These are phyloP conservation scores for Temnothorax curvispinosus DNA, from an alignment of 1,140 invertebrate species.

Conservation along the genomic window DNA sequence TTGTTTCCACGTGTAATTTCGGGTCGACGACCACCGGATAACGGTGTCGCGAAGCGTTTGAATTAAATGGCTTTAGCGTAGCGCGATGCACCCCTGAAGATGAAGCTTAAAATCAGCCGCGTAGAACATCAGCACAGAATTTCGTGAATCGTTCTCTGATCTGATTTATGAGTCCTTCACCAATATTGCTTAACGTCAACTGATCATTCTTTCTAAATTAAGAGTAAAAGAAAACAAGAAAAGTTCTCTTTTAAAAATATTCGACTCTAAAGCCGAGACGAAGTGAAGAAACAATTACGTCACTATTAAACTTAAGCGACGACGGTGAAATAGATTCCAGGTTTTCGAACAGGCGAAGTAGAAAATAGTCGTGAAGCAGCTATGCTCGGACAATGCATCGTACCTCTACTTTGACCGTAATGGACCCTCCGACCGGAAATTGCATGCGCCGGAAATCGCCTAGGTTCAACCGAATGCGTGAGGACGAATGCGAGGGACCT, in stretches of 20 bases:
- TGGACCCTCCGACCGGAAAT: constrained; percentile 81
- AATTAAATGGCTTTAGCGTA: constrained; percentile 26
- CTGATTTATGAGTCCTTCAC: neutral
- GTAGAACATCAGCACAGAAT: neutral
- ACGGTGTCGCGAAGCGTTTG: constrained; percentile 24
- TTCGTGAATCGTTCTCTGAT: neutral
- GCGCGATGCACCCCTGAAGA: constrained; percentile 21
- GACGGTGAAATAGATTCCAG: constrained; percentile 1
- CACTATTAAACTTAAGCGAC: constrained; percentile 10
- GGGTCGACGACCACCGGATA: constrained; percentile 61
- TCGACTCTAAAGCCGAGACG: constrained; percentile 5
- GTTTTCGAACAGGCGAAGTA: neutral
- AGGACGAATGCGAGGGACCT: constrained; percentile 72
- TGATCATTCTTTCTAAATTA: neutral
- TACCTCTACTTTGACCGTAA: constrained; percentile 50
- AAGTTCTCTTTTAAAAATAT: constrained; percentile 17
- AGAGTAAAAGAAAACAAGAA: neutral
- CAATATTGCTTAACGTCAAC: neutral
- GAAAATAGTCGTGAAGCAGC: constrained; percentile 34
- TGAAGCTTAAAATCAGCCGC: neutral
- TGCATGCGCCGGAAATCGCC: constrained; percentile 79
- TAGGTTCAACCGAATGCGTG: constrained; percentile 78
- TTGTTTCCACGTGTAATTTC: constrained; percentile 54
- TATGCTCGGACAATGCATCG: constrained; percentile 37
- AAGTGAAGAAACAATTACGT: neutral